Evolutionary conservation across 2,888 invertebrate genomes (phyloP).

Genomic region (Cheilosia impressa): DNA sequence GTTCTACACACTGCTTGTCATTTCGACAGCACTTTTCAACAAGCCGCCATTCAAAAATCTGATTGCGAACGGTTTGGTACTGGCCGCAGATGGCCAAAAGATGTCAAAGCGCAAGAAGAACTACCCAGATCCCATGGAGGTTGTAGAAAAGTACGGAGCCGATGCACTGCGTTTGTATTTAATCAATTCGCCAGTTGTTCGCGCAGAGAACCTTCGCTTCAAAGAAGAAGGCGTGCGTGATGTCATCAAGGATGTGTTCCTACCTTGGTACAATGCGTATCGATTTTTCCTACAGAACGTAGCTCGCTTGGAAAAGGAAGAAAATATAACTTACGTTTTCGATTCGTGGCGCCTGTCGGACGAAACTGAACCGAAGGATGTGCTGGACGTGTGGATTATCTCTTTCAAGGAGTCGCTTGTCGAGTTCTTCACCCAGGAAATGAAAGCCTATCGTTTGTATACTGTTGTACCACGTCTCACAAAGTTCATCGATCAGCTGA

Average conservation of each 20-base stretch:
- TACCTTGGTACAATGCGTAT: constrained; percentile 98
- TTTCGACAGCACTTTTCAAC: constrained; percentile 97
- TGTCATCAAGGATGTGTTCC: constrained; percentile 97
- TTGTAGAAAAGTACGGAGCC: constrained; percentile 96
- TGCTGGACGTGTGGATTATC: constrained; percentile 98
- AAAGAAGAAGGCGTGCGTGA: constrained; percentile 99
- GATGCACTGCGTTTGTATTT: constrained; percentile 98
- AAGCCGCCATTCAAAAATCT: constrained; percentile 99
- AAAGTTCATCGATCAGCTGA: constrained; percentile 98
- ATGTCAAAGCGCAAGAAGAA: constrained; percentile 99
- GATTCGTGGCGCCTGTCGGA: constrained; percentile 84
- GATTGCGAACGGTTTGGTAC: constrained; percentile 96
- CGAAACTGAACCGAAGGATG: constrained; percentile 78
- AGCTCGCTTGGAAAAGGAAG: constrained; percentile 90
- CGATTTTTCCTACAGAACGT: constrained; percentile 97
- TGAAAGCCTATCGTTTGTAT: constrained; percentile 96
- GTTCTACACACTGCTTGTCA: constrained; percentile 99
- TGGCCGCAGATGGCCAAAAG: constrained; percentile 99
- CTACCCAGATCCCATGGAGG: constrained; percentile 97
- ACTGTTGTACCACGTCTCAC: constrained; percentile 97
- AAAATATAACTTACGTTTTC: constrained; percentile 85
- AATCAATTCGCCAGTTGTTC: constrained; percentile 98
- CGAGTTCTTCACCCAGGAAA: constrained; percentile 94
- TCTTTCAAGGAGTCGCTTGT: constrained; percentile 98
- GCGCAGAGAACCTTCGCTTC: constrained; percentile 97